Percentiles rank a stretch among this genome's conserved stretches.
Evolutionary conservation across 1,140 invertebrate species (phyloP).

Genomic region (Aricia agestis): DNA sequence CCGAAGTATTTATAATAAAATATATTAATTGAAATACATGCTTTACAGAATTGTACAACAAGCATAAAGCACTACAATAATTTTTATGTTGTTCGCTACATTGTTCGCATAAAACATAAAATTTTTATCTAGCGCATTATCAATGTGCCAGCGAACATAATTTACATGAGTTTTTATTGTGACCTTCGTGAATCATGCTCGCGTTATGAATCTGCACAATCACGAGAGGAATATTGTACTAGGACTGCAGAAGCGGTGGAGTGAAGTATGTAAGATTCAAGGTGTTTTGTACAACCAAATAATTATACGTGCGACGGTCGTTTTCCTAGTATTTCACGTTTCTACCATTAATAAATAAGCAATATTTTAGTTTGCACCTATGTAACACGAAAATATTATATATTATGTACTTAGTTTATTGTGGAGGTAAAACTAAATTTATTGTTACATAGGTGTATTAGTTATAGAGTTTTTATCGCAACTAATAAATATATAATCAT

Average conservation of each 20-base stretch:
- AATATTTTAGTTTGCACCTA: too few relatives aligned
- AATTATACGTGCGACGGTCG: not conserved
- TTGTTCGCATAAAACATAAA: not conserved
- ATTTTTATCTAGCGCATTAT: constrained; percentile 10
- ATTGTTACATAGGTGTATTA: too few relatives aligned
- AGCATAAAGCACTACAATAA: not conserved
- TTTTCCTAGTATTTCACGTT: too few relatives aligned
- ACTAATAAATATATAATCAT: too few relatives aligned
- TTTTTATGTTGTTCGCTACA: not conserved
- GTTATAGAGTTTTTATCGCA: too few relatives aligned
- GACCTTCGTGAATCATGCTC: constrained; percentile 6
- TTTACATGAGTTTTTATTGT: constrained; percentile 14
- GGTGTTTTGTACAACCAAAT: not conserved
- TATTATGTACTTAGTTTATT: too few relatives aligned
- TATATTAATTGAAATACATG: not conserved
- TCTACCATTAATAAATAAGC: too few relatives aligned
- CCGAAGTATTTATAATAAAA: too few relatives aligned
- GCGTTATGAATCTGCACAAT: not conserved
- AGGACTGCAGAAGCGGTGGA: not conserved
- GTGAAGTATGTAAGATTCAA: not conserved
- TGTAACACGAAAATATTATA: too few relatives aligned
- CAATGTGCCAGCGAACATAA: constrained; percentile 7
- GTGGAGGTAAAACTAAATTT: too few relatives aligned
- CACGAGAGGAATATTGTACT: constrained; percentile 4
- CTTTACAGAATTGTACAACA: not conserved